Evolutionary conservation across 2,797 vertebrate species (phyloP).

Genomic region (Onychomys leucogaster): DNA sequence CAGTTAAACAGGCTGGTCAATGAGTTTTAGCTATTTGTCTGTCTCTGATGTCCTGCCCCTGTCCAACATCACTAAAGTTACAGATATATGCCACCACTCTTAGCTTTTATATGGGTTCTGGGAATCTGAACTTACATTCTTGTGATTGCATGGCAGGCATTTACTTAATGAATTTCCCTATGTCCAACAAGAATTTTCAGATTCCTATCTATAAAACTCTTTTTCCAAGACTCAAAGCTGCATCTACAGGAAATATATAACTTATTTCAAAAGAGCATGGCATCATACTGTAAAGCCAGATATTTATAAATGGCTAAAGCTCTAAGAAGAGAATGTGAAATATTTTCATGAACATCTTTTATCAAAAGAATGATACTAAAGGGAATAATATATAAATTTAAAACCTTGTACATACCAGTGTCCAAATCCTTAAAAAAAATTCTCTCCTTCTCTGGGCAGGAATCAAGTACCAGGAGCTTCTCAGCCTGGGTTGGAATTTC

Average conservation of each 20-base stretch:
- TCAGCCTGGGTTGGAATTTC: neutral
- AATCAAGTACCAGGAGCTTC: neutral
- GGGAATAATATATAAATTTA: neutral
- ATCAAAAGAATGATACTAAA: neutral
- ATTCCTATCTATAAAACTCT: constrained; percentile 7
- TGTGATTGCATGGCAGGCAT: neutral
- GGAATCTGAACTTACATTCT: neutral
- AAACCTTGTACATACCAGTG: neutral
- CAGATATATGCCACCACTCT: neutral
- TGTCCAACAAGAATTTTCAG: neutral
- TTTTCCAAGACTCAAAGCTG: constrained; percentile 2
- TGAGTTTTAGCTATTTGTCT: neutral
- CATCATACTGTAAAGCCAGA: neutral
- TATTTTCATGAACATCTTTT: neutral
- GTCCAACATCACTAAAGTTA: neutral
- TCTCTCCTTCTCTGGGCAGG: neutral
- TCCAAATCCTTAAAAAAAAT: neutral
- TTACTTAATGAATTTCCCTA: neutral
- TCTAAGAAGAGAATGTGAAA: neutral
- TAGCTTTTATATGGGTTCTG: neutral
- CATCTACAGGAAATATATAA: neutral
- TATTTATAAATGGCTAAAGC: constrained; percentile 8
- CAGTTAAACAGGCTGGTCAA: neutral
- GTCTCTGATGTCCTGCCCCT: neutral
- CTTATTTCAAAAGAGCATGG: neutral